These are phyloP conservation scores for Peucedramus taeniatus DNA, from an alignment of 2,113 vertebrate genomes.

Conservation along the genomic window DNA sequence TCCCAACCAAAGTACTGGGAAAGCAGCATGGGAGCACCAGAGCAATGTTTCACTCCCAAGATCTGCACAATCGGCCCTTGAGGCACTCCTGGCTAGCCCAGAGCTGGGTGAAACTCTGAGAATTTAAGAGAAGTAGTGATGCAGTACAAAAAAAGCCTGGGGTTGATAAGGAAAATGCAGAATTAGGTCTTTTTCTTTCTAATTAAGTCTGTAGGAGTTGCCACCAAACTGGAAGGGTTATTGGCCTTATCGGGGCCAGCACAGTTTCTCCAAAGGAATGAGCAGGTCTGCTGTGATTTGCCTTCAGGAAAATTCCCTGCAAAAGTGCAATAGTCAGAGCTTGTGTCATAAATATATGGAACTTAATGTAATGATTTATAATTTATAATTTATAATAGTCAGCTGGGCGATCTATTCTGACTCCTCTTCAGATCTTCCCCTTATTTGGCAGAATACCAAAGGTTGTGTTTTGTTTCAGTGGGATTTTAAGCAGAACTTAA, in stretches of 20 bases:
- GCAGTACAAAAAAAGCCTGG: neutral
- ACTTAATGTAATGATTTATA: neutral
- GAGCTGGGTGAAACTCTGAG: neutral
- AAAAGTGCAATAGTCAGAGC: neutral
- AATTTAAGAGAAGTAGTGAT: neutral
- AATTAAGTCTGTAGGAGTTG: neutral
- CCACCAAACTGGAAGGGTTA: neutral
- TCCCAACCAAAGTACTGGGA: neutral
- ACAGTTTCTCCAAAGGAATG: neutral
- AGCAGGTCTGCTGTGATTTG: neutral
- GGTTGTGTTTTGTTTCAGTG: neutral
- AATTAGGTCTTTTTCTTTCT: conserved; percentile 12
- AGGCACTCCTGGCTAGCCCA: neutral
- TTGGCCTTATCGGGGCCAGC: neutral
- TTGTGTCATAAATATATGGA: neutral
- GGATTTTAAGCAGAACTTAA: neutral
- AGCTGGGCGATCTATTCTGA: neutral
- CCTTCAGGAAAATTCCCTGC: neutral
- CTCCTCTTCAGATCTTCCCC: neutral
- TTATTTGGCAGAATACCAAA: neutral
- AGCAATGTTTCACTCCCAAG: accelerated
- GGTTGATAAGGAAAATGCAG: neutral
- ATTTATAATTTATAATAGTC: conserved; percentile 17
- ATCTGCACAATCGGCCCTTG: neutral
- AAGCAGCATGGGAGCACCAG: neutral